phyloP scores from a whole-genome alignment of 2,797 vertebrate species.

The Psittacula derbiana region DNA sequence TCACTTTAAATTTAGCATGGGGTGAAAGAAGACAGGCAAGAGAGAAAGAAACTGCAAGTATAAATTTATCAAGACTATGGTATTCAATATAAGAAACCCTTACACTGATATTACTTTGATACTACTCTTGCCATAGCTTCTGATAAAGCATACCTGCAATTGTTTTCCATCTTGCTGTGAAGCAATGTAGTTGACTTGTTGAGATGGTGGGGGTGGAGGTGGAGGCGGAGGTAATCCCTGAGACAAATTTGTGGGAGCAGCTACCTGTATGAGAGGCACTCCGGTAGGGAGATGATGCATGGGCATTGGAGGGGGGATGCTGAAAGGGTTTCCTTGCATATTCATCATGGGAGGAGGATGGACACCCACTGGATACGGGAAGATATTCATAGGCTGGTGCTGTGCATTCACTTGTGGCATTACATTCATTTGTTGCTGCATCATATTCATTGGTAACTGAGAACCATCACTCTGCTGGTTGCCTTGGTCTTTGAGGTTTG shows the following conservation, averaged over 20 bases:
- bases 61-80: background rate
- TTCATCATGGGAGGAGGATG: slow-evolving; percentile 82
- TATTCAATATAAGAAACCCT: background rate
- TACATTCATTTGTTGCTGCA: slow-evolving; percentile 84
- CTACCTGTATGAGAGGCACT: slow-evolving; percentile 87
- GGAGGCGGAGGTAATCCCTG: slow-evolving; percentile 94
- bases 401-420: slow-evolving; percentile 75
- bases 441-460: slow-evolving; percentile 80
- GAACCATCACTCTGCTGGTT: slow-evolving; percentile 82
- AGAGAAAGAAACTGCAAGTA: slow-evolving; percentile 46
- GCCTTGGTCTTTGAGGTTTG: slow-evolving; percentile 81
- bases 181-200: slow-evolving; percentile 84
- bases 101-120: background rate
- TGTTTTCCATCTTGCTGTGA: slow-evolving; percentile 85
- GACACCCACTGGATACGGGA: slow-evolving; percentile 83
- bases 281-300: slow-evolving; percentile 88
- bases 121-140: background rate
- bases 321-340: slow-evolving; percentile 84
- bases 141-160: slow-evolving; percentile 82
- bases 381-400: slow-evolving; percentile 80
- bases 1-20: background rate
- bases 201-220: slow-evolving; percentile 92
- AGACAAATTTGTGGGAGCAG: slow-evolving; percentile 80
- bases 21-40: slow-evolving; percentile 6
- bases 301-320: slow-evolving; percentile 85